Evolutionary conservation across 1,140 invertebrate genomes (phyloP).

Genomic region (Gonatopus flavifemur): DNA sequence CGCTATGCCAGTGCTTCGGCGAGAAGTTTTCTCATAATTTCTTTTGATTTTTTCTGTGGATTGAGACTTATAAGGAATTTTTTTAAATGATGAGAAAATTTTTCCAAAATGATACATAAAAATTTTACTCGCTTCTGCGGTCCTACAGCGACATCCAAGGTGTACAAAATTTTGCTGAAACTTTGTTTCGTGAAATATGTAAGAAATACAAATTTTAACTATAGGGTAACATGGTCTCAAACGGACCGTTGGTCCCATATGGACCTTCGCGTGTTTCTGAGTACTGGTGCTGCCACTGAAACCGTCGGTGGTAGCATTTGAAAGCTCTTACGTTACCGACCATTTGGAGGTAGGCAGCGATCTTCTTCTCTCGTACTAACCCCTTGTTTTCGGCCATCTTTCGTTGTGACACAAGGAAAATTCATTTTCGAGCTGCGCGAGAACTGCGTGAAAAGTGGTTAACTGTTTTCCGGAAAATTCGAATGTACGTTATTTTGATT

Average conservation of each 20-base stretch:
- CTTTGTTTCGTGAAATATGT: too few species aligned
- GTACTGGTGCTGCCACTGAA: neutral
- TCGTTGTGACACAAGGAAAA: conserved; percentile 13
- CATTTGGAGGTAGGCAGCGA: neutral
- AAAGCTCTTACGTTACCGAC: neutral
- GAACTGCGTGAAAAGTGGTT: neutral
- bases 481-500: neutral
- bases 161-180: neutral
- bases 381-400: neutral
- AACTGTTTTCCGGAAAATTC: neutral
- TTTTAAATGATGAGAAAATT: too few species aligned
- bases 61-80: too few species aligned
- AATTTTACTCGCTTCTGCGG: too few species aligned
- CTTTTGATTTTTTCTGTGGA: too few species aligned
- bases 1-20: too few species aligned
- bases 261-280: neutral
- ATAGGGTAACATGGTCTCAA: neutral
- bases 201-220: too few species aligned
- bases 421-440: neutral
- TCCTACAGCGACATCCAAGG: too few species aligned
- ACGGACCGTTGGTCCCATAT: neutral
- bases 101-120: too few species aligned
- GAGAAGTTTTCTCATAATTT: too few species aligned
- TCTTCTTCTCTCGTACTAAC: neutral
- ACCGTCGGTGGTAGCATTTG: neutral